Percentiles rank a stretch among this genome's conserved stretches.
phyloP scores from a whole-genome alignment of 2,888 invertebrate genomes.

The Papilio demoleus region DNA sequence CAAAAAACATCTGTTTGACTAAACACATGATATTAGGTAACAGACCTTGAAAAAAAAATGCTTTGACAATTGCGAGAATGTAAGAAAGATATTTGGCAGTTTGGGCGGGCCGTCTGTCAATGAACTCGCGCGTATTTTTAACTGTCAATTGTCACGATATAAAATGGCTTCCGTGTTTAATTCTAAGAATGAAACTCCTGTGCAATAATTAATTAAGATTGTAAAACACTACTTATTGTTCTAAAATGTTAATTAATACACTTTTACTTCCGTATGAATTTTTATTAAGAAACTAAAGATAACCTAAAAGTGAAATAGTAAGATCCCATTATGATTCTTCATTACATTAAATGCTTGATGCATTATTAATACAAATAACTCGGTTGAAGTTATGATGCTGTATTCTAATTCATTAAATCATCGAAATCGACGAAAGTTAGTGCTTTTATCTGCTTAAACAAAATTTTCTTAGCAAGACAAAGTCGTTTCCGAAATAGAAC shows the following conservation, averaged over 20 bases:
- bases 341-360: not conserved
- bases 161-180: constrained; percentile 22
- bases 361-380: not conserved
- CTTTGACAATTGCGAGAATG: constrained; percentile 10
- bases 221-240: too few species aligned
- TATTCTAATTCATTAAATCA: not conserved
- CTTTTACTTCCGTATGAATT: too few species aligned
- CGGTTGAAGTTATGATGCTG: too few species aligned
- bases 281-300: too few species aligned
- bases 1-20: constrained; percentile 12
- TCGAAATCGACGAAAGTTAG: constrained; percentile 4
- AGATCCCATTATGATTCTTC: not conserved
- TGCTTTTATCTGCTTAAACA: constrained; percentile 21
- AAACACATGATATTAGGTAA: constrained; percentile 18
- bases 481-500: constrained; percentile 34
- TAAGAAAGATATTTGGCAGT: constrained; percentile 34
- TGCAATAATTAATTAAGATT: too few species aligned
- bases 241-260: too few species aligned
- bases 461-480: too few species aligned
- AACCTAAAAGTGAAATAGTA: not conserved
- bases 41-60: constrained; percentile 6
- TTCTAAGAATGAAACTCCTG: not conserved
- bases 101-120: constrained; percentile 26
- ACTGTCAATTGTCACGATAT: constrained; percentile 35
- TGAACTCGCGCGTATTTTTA: constrained; percentile 36